phyloP scores from a whole-genome alignment of 2,113 vertebrate genomes.

The Tursiops truncatus region DNA sequence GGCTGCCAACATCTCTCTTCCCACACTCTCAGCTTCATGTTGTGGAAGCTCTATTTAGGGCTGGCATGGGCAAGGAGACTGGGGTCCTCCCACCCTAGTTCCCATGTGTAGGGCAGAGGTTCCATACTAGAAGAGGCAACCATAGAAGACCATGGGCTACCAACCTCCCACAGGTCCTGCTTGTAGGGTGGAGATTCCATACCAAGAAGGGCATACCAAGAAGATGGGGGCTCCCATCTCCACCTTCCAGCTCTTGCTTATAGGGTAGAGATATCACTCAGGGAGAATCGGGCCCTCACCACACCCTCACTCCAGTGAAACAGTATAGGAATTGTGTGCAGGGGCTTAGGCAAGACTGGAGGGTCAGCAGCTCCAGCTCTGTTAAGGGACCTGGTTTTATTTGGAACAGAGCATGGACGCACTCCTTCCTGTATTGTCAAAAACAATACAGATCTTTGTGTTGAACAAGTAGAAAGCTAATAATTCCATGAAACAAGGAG shows the following conservation, averaged over 20 bases:
- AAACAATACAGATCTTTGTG: constrained; percentile 10
- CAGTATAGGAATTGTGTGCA: neutral
- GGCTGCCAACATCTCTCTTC: neutral
- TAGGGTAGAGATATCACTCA: neutral
- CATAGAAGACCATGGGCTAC: neutral
- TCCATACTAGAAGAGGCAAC: neutral
- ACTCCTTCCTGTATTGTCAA: neutral
- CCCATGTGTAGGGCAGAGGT: neutral
- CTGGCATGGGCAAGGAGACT: neutral
- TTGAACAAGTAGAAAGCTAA: neutral
- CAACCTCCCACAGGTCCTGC: neutral
- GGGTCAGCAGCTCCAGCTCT: neutral
- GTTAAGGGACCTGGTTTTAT: neutral
- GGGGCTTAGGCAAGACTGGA: neutral
- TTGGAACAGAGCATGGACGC: neutral
- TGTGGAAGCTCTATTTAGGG: neutral
- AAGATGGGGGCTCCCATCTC: neutral
- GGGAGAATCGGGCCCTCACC: neutral
- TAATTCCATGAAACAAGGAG: constrained; percentile 28
- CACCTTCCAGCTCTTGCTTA: neutral
- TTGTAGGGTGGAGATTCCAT: neutral
- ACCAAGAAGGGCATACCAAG: neutral
- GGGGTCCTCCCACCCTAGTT: neutral
- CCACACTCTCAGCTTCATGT: neutral
- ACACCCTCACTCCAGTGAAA: neutral